Evolutionary conservation across 1,140 invertebrate genomes (phyloP).

Genomic region (Rhagoletis zephyria): DNA sequence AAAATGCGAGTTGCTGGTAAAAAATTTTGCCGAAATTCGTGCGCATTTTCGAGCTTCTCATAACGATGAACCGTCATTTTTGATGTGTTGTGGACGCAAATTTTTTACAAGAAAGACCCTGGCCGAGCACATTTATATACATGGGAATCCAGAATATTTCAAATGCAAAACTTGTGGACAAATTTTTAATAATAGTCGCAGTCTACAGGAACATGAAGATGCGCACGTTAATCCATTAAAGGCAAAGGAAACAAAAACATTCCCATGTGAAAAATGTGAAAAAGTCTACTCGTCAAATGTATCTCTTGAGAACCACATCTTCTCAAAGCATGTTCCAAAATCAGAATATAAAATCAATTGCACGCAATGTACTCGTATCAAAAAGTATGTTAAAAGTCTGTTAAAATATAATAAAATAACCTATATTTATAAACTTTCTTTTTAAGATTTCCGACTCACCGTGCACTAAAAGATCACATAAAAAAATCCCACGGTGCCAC

Average conservation of each 20-base stretch:
- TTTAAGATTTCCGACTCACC: too few relatives aligned
- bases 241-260: not conserved
- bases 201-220: not conserved
- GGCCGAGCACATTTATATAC: slow-evolving; percentile 53
- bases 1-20: not conserved
- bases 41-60: slow-evolving; percentile 11
- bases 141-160: slow-evolving; percentile 54
- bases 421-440: too few relatives aligned
- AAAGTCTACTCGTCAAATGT: not conserved
- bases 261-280: slow-evolving; percentile 46
- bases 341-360: slow-evolving; percentile 38
- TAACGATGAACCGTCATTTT: slow-evolving; percentile 37
- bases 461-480: not conserved
- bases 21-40: slow-evolving; percentile 28
- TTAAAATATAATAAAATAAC: too few relatives aligned
- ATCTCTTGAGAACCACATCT: slow-evolving; percentile 19
- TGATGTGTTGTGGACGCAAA: slow-evolving; percentile 51
- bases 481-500: too few relatives aligned
- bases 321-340: slow-evolving; percentile 48
- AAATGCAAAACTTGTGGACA: slow-evolving; percentile 52
- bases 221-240: slow-evolving; percentile 44
- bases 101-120: slow-evolving; percentile 35
- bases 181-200: not conserved
- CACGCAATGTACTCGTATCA: not conserved
- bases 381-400: too few relatives aligned